A percentile compares a stretch with the other conserved stretches of the same genome.
phyloP scores from a whole-genome alignment of 2,113 vertebrate genomes.

The Panurus biarmicus region DNA sequence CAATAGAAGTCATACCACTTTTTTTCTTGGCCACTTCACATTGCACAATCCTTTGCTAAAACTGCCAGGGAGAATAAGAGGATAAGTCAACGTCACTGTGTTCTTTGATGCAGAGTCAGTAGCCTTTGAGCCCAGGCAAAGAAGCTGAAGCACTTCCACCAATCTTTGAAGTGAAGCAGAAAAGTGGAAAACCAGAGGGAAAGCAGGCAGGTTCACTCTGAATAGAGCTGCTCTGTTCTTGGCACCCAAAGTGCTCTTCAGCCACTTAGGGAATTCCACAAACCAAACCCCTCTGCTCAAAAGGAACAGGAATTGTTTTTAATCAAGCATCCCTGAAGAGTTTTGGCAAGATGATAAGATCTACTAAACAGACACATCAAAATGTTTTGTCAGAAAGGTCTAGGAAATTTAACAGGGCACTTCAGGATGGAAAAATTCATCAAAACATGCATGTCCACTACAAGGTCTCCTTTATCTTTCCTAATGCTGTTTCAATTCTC shows the following conservation, averaged over 20 bases:
- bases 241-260: conserved; percentile 26
- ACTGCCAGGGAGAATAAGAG: conserved; percentile 44
- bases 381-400: background rate
- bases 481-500: background rate
- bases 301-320: conserved; percentile 34
- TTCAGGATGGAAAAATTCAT: background rate
- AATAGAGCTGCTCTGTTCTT: conserved; percentile 40
- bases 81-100: conserved; percentile 13
- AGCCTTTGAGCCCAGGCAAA: conserved; percentile 29
- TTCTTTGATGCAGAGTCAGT: conserved; percentile 48
- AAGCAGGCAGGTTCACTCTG: conserved; percentile 1
- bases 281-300: background rate
- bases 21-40: conserved; percentile 31
- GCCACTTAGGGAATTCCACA: conserved; percentile 29
- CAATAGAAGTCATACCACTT: conserved; percentile 14
- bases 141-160: conserved; percentile 32
- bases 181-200: conserved; percentile 43
- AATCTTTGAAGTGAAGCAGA: conserved; percentile 55
- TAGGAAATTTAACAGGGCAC: background rate
- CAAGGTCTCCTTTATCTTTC: background rate
- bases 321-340: background rate
- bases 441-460: background rate
- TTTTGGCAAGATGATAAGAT: background rate
- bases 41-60: conserved; percentile 11
- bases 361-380: background rate